These are phyloP conservation scores for Ceratina australensis DNA, from an alignment of 1,140 invertebrate species.

Conservation along the genomic window DNA sequence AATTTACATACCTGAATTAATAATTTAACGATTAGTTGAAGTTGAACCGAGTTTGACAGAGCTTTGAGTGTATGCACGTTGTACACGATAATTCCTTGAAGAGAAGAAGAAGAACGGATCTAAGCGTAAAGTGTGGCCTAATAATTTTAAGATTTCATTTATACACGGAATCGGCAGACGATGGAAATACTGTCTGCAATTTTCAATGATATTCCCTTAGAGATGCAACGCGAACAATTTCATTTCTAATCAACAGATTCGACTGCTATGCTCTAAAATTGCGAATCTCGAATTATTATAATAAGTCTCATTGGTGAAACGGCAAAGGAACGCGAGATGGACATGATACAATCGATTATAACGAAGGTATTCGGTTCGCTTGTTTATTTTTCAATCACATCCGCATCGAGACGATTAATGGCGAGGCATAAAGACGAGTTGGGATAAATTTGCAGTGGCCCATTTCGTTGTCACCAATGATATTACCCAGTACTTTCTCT, in stretches of 20 bases:
- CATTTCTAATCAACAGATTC: conserved; percentile 26
- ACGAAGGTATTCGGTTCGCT: too few relatives aligned
- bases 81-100: too few relatives aligned
- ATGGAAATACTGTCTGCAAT: too few relatives aligned
- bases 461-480: conserved; percentile 43
- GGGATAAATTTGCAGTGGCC: conserved; percentile 43
- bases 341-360: too few relatives aligned
- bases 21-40: too few relatives aligned
- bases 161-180: too few relatives aligned
- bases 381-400: too few relatives aligned
- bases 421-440: conserved; percentile 29
- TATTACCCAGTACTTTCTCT: conserved; percentile 53
- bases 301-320: conserved; percentile 22
- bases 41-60: too few relatives aligned
- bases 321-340: conserved; percentile 51
- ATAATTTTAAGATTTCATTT: conserved; percentile 43
- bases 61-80: too few relatives aligned
- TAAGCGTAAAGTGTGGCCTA: conserved; percentile 56
- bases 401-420: conserved; percentile 30
- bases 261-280: conserved; percentile 7
- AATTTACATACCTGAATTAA: too few relatives aligned
- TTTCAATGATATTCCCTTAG: too few relatives aligned
- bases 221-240: background rate
- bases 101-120: conserved; percentile 31
- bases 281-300: background rate